These are phyloP conservation scores for Bungarus multicinctus DNA, from an alignment of 2,113 vertebrate genomes.

Conservation along the genomic window DNA sequence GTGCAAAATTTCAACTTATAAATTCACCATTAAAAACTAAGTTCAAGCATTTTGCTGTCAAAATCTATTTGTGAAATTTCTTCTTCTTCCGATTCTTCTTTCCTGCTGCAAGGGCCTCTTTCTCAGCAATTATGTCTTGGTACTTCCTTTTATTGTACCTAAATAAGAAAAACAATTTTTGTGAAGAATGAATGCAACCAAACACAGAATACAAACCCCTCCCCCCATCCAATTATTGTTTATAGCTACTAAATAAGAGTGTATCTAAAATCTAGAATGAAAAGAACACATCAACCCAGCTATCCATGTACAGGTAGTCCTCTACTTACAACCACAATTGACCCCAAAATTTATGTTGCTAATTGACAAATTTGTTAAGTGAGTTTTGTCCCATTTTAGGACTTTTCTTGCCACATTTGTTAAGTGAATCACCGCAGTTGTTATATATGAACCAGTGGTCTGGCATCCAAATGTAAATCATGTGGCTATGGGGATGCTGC, in stretches of 20 bases:
- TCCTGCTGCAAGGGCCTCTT: conserved; percentile 82
- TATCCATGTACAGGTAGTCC: neutral
- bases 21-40: conserved; percentile 47
- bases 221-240: neutral
- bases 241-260: neutral
- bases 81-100: conserved; percentile 86
- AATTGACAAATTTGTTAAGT: neutral
- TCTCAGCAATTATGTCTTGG: conserved; percentile 86
- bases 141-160: conserved; percentile 94
- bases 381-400: neutral
- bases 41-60: conserved; percentile 50
- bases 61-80: conserved; percentile 80
- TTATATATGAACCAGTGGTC: neutral
- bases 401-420: neutral
- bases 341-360: neutral
- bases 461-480: neutral
- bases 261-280: neutral
- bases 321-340: neutral
- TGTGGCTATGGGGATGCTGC: neutral
- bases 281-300: neutral
- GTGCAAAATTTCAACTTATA: conserved; percentile 36
- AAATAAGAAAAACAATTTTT: conserved; percentile 59
- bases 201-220: conserved; percentile 18
- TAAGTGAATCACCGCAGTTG: neutral
- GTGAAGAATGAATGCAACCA: conserved; percentile 35